phyloP scores from a whole-genome alignment of 92 coral and sea anemone genomes.

The Epizoanthus ramosus region DNA sequence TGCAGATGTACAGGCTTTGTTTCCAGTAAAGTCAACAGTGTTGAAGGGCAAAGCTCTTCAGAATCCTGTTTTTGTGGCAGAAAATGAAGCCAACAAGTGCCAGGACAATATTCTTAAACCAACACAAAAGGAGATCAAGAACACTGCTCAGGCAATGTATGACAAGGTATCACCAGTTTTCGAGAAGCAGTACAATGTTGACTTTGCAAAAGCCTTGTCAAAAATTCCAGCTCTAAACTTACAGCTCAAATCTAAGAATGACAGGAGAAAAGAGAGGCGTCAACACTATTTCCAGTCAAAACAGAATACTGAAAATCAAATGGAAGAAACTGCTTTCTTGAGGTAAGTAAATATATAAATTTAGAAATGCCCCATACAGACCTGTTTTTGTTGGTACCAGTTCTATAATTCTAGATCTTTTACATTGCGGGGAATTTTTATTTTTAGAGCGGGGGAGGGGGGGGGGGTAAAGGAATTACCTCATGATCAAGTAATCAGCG shows the following conservation, averaged over 20 bases:
- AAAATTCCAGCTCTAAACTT: slow-evolving; percentile 20
- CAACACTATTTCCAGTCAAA: not conserved
- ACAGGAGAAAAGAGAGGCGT: slow-evolving; percentile 20
- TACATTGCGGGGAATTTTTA: too few species aligned
- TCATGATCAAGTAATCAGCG: too few species aligned
- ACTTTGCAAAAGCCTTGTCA: slow-evolving; percentile 36
- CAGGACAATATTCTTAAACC: slow-evolving; percentile 27
- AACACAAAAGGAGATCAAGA: slow-evolving; percentile 12
- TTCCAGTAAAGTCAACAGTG: slow-evolving; percentile 49
- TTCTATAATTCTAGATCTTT: too few species aligned
- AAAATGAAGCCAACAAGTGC: slow-evolving; percentile 2
- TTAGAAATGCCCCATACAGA: too few species aligned
- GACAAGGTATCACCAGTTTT: slow-evolving; percentile 39
- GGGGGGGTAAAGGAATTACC: too few species aligned
- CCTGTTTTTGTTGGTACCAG: too few species aligned
- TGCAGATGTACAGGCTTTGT: slow-evolving; percentile 36
- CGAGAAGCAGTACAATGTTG: slow-evolving; percentile 16
- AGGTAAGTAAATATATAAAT: slow-evolving; percentile 3
- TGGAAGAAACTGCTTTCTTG: slow-evolving; percentile 46
- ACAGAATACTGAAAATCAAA: slow-evolving; percentile 41
- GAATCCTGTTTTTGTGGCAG: slow-evolving; percentile 40
- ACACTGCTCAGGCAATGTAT: slow-evolving; percentile 33
- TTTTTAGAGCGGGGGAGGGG: not conserved
- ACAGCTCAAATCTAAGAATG: slow-evolving; percentile 40
- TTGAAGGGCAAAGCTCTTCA: slow-evolving; percentile 50